Percentiles rank a stretch among this genome's conserved stretches.
Evolutionary conservation across 2,888 invertebrate genomes (phyloP).

Genomic region (Seira musarum): DNA sequence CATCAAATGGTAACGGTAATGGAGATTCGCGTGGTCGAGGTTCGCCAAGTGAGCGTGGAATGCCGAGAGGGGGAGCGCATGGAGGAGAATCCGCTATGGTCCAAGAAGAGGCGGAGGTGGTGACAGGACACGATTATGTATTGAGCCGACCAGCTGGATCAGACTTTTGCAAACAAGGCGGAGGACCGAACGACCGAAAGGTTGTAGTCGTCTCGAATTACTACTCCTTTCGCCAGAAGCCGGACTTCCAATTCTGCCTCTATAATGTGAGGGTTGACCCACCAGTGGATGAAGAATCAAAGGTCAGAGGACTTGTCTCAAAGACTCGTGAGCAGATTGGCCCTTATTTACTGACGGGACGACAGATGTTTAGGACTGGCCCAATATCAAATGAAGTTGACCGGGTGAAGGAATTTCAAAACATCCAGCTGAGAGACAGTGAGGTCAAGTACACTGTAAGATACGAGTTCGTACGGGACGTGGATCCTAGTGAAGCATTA

Average conservation of each 20-base stretch:
- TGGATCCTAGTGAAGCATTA: slow-evolving; percentile 18
- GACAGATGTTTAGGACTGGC: slow-evolving; percentile 27
- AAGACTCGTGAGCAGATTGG: slow-evolving; percentile 5
- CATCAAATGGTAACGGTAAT: not conserved
- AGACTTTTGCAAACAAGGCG: slow-evolving; percentile 29
- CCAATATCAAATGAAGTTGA: no score
- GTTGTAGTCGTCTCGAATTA: slow-evolving; percentile 44
- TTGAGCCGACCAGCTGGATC: not conserved
- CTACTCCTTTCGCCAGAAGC: slow-evolving; percentile 19
- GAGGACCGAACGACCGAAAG: not conserved
- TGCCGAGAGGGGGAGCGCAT: not conserved
- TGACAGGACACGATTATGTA: no score
- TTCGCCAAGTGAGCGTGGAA: not conserved
- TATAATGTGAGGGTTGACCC: slow-evolving; percentile 44
- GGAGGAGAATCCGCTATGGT: not conserved
- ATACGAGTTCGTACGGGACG: not conserved
- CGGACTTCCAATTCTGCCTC: not conserved
- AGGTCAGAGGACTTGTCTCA: not conserved
- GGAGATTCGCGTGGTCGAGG: slow-evolving; percentile 13
- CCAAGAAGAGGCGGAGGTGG: no score
- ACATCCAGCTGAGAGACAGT: not conserved
- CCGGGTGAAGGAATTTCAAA: not conserved
- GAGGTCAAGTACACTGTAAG: not conserved
- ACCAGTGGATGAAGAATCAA: slow-evolving; percentile 14
- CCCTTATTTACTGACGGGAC: slow-evolving; percentile 30